These are phyloP conservation scores for Crocidura indochinensis DNA, from an alignment of 2,797 vertebrate genomes.

Conservation along the genomic window DNA sequence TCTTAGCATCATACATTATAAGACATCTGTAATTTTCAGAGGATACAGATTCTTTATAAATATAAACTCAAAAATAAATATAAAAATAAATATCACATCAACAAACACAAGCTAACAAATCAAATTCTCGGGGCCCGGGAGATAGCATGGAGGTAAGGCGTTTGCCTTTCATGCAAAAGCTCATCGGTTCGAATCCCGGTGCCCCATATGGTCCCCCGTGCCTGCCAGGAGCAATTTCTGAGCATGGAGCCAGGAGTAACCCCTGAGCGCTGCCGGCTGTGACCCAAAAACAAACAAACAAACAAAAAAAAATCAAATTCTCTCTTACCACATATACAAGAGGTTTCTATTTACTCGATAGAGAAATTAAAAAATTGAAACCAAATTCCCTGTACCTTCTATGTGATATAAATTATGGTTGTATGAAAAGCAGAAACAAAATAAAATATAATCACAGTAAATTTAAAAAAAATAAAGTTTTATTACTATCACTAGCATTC, in stretches of 20 bases:
- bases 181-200: too few species aligned
- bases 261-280: too few species aligned
- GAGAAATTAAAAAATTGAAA: neutral
- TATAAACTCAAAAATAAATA: neutral
- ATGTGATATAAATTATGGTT: neutral
- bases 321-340: neutral
- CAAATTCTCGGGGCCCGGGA: too few species aligned
- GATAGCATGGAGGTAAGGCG: too few species aligned
- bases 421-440: slow-evolving; percentile 35
- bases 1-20: neutral
- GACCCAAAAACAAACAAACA: too few species aligned
- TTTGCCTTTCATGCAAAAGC: too few species aligned
- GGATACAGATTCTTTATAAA: neutral
- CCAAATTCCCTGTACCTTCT: neutral
- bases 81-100: neutral
- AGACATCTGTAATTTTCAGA: neutral
- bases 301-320: neutral
- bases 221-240: too few species aligned
- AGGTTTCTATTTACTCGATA: neutral
- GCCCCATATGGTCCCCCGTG: too few species aligned
- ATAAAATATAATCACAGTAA: neutral
- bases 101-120: neutral
- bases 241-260: too few species aligned
- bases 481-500: neutral
- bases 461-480: neutral